These are phyloP conservation scores for Phalera bucephala DNA, from an alignment of 2,888 invertebrate species.

Conservation along the genomic window DNA sequence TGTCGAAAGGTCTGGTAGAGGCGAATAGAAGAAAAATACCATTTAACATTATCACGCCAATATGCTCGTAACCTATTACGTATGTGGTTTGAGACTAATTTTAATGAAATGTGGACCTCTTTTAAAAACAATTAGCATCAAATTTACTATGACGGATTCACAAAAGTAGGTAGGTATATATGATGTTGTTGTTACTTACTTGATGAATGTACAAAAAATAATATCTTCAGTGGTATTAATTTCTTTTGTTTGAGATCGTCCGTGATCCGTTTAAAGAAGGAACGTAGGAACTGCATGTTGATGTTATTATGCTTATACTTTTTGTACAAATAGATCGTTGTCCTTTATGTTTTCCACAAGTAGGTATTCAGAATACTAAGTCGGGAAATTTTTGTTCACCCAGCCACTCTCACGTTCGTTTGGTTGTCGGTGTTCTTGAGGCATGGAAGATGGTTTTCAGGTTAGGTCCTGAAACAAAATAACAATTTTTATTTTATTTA, in stretches of 20 bases:
- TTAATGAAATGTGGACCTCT: no score
- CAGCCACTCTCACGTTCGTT: slow-evolving; percentile 54
- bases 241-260: slow-evolving; percentile 89
- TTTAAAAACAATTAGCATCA: no score
- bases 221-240: slow-evolving; percentile 87
- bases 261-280: slow-evolving; percentile 85
- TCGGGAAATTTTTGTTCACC: slow-evolving; percentile 59
- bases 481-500: no score
- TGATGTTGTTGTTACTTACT: slow-evolving; percentile 80
- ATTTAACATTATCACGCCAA: no score
- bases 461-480: slow-evolving; percentile 50
- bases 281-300: slow-evolving; percentile 83
- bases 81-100: no score
- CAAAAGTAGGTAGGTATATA: no score
- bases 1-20: no score
- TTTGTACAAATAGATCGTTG: slow-evolving; percentile 6
- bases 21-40: no score
- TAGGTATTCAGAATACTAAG: slow-evolving; percentile 42
- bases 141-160: no score
- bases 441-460: slow-evolving; percentile 62
- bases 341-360: slow-evolving; percentile 4
- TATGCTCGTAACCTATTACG: no score
- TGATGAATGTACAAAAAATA: slow-evolving; percentile 90
- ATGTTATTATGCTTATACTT: slow-evolving; percentile 15
- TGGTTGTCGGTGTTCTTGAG: slow-evolving; percentile 48